Evolutionary conservation across 1,140 invertebrate genomes (phyloP).

Genomic region (Drosophila prosaltans): DNA sequence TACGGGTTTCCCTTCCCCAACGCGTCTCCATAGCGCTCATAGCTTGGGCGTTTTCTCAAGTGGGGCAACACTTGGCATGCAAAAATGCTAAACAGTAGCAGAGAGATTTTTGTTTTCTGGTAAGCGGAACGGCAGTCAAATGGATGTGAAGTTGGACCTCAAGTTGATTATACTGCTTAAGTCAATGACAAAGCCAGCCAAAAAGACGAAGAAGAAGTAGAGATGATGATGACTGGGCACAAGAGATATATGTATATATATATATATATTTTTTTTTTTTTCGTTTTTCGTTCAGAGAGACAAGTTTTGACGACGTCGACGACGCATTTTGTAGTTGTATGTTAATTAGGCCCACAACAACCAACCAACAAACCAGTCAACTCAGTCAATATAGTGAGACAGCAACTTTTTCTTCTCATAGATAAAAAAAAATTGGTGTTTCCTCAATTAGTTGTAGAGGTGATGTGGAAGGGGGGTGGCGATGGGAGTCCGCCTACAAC

Average conservation of each 20-base stretch:
- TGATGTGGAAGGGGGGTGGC: no score
- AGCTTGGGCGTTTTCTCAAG: slow-evolving; percentile 49
- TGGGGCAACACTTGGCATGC: slow-evolving; percentile 75
- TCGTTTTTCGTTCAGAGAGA: slow-evolving; percentile 63
- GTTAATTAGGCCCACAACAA: slow-evolving; percentile 64
- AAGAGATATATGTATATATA: slow-evolving; percentile 37
- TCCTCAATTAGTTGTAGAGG: slow-evolving; percentile 57
- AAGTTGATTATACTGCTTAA: slow-evolving; percentile 81
- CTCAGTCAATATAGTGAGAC: slow-evolving; percentile 32
- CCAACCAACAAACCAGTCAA: not conserved
- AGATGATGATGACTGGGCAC: slow-evolving; percentile 65
- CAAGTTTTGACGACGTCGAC: slow-evolving; percentile 58
- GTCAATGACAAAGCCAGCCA: slow-evolving; percentile 57
- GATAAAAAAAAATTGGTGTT: not conserved
- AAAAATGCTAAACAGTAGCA: slow-evolving; percentile 83
- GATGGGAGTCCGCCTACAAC: not conserved
- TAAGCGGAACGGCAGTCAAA: slow-evolving; percentile 11
- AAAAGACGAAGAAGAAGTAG: slow-evolving; percentile 33
- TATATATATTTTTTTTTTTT: slow-evolving; percentile 32
- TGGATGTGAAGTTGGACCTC: slow-evolving; percentile 35
- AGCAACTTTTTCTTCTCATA: slow-evolving; percentile 48
- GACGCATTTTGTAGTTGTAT: slow-evolving; percentile 67
- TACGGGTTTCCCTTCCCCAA: not conserved
- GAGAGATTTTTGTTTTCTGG: slow-evolving; percentile 31
- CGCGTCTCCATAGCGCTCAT: not conserved